phyloP scores from a whole-genome alignment of 2,113 vertebrate species.

The Trachemys scripta region DNA sequence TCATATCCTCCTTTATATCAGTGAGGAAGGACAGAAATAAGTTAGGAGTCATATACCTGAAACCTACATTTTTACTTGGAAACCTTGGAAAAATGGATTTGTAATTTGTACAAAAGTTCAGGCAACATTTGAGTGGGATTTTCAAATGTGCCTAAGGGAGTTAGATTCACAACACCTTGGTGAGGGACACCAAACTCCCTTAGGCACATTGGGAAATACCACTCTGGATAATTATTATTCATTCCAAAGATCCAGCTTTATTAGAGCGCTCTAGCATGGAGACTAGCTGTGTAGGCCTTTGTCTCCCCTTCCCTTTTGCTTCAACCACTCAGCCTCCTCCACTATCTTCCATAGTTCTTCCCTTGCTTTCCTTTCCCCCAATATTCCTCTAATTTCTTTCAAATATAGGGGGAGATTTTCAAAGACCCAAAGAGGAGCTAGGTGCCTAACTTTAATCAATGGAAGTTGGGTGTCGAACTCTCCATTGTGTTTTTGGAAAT shows the following conservation, averaged over 20 bases:
- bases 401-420: neutral
- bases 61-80: conserved; percentile 5
- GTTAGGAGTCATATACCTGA: neutral
- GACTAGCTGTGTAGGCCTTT: neutral
- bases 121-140: fast-evolving
- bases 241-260: neutral
- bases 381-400: neutral
- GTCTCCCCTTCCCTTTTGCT: neutral
- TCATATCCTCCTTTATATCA: neutral
- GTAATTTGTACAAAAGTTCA: neutral
- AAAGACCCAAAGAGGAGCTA: neutral
- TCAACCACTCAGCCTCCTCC: neutral
- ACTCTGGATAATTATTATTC: neutral
- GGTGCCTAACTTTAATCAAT: neutral
- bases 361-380: neutral
- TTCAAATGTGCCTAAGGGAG: neutral
- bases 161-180: neutral
- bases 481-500: neutral
- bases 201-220: neutral
- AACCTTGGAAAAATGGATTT: conserved; percentile 9
- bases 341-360: neutral
- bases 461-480: neutral
- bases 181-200: fast-evolving
- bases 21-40: neutral
- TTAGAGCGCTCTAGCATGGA: neutral